These are phyloP conservation scores for Macrotrachela quadricornifera DNA, from an alignment of 1,140 invertebrate genomes.

Conservation along the genomic window DNA sequence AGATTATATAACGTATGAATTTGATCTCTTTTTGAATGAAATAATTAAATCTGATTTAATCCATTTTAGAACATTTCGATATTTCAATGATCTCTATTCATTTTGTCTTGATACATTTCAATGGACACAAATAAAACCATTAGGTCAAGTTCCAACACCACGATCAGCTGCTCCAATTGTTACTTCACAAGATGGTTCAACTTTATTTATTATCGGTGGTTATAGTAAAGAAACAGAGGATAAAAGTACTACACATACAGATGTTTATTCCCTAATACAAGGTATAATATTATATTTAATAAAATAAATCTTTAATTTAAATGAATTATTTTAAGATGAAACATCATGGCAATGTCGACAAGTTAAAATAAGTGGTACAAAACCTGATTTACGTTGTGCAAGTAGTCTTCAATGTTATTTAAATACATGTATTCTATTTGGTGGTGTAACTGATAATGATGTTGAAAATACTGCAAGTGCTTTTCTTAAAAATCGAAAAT, in stretches of 20 bases:
- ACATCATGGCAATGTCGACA: constrained; percentile 18
- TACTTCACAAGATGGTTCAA: constrained; percentile 35
- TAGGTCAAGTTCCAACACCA: constrained; percentile 29
- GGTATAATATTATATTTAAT: constrained; percentile 31
- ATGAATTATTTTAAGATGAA: background rate
- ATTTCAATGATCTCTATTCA: constrained; percentile 63
- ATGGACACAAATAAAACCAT: constrained; percentile 51
- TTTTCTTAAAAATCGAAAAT: background rate
- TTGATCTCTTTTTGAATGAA: no score
- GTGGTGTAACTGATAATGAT: constrained; percentile 50
- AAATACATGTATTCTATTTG: constrained; percentile 47
- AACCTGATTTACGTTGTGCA: constrained; percentile 45
- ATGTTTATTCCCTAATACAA: constrained; percentile 51
- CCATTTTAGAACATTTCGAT: constrained; percentile 51
- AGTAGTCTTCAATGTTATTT: constrained; percentile 30
- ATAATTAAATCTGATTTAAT: background rate
- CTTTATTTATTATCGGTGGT: constrained; percentile 59
- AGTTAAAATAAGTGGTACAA: constrained; percentile 44
- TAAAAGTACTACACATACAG: constrained; percentile 52
- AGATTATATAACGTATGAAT: constrained; percentile 43
- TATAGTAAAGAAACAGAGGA: constrained; percentile 63
- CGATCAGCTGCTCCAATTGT: constrained; percentile 40
- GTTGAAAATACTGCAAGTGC: constrained; percentile 10
- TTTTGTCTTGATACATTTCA: constrained; percentile 57
- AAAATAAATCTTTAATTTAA: constrained; percentile 13